A percentile compares a stretch with the other conserved stretches of the same genome.
These are phyloP conservation scores for Temnothorax longispinosus DNA, from an alignment of 1,140 invertebrate species.

Conservation along the genomic window DNA sequence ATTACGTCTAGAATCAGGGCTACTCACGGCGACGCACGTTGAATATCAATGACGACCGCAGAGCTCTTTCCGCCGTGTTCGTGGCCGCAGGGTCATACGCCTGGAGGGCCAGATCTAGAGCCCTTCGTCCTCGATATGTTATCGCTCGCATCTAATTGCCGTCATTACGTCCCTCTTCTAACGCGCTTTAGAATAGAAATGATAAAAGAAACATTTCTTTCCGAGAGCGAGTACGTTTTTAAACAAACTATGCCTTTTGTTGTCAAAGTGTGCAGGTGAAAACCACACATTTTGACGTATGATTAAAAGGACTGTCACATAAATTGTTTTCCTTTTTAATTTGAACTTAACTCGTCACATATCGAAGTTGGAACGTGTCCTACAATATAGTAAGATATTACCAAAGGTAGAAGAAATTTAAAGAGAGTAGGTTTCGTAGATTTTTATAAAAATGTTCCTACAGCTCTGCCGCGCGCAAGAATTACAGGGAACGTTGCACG, in stretches of 20 bases:
- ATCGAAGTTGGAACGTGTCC: not conserved
- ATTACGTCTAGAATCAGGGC: constrained; percentile 75
- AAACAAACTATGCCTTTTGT: not conserved
- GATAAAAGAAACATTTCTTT: not conserved
- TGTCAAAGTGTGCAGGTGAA: not conserved
- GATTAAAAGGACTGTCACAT: not conserved
- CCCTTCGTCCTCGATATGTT: not conserved
- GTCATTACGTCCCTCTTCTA: not conserved
- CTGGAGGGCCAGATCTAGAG: not conserved
- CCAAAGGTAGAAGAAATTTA: not conserved
- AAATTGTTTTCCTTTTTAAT: not conserved
- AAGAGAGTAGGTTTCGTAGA: not conserved
- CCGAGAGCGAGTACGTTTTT: not conserved
- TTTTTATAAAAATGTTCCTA: not conserved
- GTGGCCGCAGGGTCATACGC: not conserved
- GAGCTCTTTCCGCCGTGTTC: constrained; percentile 16
- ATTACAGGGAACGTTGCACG: constrained; percentile 15
- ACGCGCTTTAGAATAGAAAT: not conserved
- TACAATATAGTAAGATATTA: not conserved
- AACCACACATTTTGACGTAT: not conserved
- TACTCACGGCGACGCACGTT: constrained; percentile 58
- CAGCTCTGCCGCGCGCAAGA: not conserved
- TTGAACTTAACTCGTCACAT: too few species aligned
- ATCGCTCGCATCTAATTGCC: constrained; percentile 6
- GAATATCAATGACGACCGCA: constrained; percentile 67